Conservation (phyloP, 2,888 invertebrate genomes). For the Luperina testacea region DNA sequence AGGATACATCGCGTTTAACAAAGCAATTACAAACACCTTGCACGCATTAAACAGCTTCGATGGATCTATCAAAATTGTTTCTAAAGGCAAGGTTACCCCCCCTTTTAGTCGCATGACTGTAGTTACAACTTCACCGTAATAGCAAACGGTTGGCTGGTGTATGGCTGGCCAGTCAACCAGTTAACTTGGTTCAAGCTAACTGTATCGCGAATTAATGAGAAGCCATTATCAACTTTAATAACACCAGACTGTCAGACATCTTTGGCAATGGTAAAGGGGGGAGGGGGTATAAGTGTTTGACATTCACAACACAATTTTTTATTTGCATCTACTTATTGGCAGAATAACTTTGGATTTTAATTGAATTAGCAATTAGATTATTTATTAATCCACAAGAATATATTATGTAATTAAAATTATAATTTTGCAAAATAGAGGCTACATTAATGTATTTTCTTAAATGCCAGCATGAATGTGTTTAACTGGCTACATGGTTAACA, state of each 20-base stretch:
- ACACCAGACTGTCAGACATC: slow-evolving; percentile 18
- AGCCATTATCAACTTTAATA: slow-evolving; percentile 31
- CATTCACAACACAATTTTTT: slow-evolving; percentile 2
- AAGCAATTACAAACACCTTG: slow-evolving; percentile 39
- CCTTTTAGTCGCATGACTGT: slow-evolving; percentile 14
- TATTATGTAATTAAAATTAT: neutral
- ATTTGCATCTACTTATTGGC: neutral
- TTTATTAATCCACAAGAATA: neutral
- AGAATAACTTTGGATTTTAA: neutral
- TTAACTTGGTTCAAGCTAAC: slow-evolving; percentile 54
- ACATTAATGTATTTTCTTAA: slow-evolving; percentile 9
- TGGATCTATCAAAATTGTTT: slow-evolving; percentile 51
- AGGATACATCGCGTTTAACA: slow-evolving; percentile 52
- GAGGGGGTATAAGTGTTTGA: neutral
- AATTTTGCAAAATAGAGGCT: neutral
- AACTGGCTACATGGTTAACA: neutral
- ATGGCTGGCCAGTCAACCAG: slow-evolving; percentile 49
- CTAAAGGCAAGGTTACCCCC: slow-evolving; percentile 57
- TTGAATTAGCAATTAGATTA: slow-evolving; percentile 1
- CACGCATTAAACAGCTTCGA: slow-evolving; percentile 50
- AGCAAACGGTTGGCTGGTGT: slow-evolving; percentile 29
- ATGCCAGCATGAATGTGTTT: slow-evolving; percentile 8
- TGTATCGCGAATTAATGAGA: slow-evolving; percentile 60
- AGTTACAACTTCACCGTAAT: slow-evolving; percentile 66
- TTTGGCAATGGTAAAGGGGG: neutral